Percentiles rank a stretch among this genome's conserved stretches.
These are phyloP conservation scores for Heterotis niloticus DNA, from an alignment of 2,113 vertebrate species.

Conservation along the genomic window DNA sequence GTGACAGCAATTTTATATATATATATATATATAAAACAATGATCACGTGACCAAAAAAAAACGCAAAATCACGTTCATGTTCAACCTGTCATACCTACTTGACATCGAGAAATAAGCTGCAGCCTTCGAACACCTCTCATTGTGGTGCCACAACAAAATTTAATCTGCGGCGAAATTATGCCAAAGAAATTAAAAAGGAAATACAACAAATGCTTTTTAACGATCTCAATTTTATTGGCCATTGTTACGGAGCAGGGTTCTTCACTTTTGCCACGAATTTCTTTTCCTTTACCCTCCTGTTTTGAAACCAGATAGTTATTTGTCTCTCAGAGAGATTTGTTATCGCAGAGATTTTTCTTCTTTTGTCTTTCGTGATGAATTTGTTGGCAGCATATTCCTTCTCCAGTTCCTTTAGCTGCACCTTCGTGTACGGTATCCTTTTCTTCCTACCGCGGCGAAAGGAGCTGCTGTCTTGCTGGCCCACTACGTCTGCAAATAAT, in stretches of 20 bases:
- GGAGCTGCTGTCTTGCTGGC: conserved; percentile 76
- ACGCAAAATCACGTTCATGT: neutral
- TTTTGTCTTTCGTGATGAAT: conserved; percentile 95
- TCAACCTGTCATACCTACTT: neutral
- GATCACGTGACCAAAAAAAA: neutral
- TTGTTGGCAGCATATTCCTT: conserved; percentile 88
- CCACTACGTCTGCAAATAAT: conserved; percentile 72
- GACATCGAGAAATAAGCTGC: too few species aligned
- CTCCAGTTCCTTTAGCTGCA: conserved; percentile 88
- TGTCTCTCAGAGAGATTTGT: conserved; percentile 89
- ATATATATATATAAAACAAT: neutral
- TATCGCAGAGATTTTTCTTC: conserved; percentile 82
- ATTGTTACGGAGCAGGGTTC: conserved; percentile 61
- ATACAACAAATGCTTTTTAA: conserved; percentile 16
- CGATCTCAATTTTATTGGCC: neutral
- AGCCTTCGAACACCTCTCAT: neutral
- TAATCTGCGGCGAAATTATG: conserved; percentile 28
- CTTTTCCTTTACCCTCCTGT: conserved; percentile 90
- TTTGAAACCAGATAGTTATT: conserved; percentile 98
- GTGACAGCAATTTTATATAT: neutral
- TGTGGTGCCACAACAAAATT: conserved; percentile 23
- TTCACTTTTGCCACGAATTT: conserved; percentile 90
- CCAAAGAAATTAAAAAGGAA: conserved; percentile 23
- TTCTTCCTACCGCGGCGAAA: conserved; percentile 90
- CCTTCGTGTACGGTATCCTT: conserved; percentile 45